Evolutionary conservation across 2,113 vertebrate genomes (phyloP), one percentile per base, ranked within the genome.

Genomic region (Takifugu bimaculatus): DNA sequence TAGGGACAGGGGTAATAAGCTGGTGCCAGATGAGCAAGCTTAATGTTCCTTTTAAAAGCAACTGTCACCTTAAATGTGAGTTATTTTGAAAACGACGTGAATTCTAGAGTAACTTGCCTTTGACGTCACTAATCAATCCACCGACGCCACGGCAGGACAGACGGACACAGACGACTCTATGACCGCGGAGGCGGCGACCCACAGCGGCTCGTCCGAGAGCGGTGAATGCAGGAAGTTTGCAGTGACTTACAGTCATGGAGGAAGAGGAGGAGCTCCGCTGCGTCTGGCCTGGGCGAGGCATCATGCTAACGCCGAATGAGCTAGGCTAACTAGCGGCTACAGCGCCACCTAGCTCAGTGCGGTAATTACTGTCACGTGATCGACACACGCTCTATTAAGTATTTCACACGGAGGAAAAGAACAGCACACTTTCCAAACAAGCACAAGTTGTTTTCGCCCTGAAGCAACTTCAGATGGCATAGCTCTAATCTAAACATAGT

Each of bases 211-310:
- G 45, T 14, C 13, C 4, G n/a, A 48, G n/a, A 4, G 14, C 20
- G 20, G 1, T 20, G 2, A 5, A 10, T 26, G 20, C 20, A 11
- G 52, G 49, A 77, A 77, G 70, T 77, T 79, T 50, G 25, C 43
- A 1, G 1, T 6, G 32, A 67, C 14, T 70, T 55, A 26, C 48
- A 54, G 57, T 28, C 3, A 29, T 39, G 35, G 25, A 61, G 75
- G 79, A 73, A 70, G 76, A 75, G 76, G 74, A 4, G 72, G 70
- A 55, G 77, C 70, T 55, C 2, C 0, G n/a, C 50, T 48, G 60
- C 26, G 20, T 5, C 6, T 29, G 2, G 14, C 44, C 6, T 32
- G 15, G 35, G 35, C 11, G 35, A 10, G 35, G 1, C 35, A 39
- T 39, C 26, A 48, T 51, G 14, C 53, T n/a, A 42, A n/a, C n/a